Percentiles rank a stretch among this genome's conserved stretches.
Conservation (phyloP, 2,113 vertebrate species). For the Bostrychus sinensis region DNA sequence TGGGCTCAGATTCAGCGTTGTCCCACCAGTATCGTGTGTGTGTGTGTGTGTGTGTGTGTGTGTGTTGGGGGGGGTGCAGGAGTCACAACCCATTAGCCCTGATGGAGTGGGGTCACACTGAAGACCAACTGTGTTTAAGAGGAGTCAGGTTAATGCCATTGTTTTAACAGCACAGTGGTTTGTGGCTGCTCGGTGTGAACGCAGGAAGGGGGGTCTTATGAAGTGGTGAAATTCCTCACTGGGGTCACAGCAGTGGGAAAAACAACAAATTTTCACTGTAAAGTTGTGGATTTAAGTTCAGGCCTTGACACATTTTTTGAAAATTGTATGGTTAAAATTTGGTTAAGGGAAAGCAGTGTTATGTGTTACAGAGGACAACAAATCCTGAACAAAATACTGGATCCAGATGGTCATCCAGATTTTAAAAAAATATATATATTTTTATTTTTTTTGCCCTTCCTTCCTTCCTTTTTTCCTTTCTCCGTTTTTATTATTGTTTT, state of each 20-base stretch:
- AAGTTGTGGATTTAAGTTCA: too few relatives aligned
- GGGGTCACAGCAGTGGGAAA: not conserved
- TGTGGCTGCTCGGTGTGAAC: not conserved
- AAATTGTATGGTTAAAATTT: too few relatives aligned
- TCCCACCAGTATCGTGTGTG: not conserved
- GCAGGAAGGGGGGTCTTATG: not conserved
- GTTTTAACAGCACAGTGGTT: slow-evolving; percentile 19
- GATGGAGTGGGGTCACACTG: slow-evolving; percentile 49
- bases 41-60: not conserved
- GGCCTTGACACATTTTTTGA: too few relatives aligned
- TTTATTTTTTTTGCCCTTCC: too few relatives aligned
- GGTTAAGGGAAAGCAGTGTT: too few relatives aligned
- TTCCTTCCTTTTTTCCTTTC: too few relatives aligned
- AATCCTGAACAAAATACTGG: too few relatives aligned
- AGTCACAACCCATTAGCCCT: slow-evolving; percentile 69
- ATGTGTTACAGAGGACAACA: too few relatives aligned
- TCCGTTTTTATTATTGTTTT: too few relatives aligned
- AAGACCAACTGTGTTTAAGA: slow-evolving; percentile 34
- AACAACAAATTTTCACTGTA: not conserved
- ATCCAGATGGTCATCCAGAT: too few relatives aligned
- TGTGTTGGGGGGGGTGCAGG: not conserved
- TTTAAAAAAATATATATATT: too few relatives aligned
- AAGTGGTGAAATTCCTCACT: not conserved
- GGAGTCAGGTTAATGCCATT: slow-evolving; percentile 16
- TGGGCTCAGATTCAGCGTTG: slow-evolving; percentile 30